Conservation (phyloP, 2,113 vertebrate species). For the Eira barbara region DNA sequence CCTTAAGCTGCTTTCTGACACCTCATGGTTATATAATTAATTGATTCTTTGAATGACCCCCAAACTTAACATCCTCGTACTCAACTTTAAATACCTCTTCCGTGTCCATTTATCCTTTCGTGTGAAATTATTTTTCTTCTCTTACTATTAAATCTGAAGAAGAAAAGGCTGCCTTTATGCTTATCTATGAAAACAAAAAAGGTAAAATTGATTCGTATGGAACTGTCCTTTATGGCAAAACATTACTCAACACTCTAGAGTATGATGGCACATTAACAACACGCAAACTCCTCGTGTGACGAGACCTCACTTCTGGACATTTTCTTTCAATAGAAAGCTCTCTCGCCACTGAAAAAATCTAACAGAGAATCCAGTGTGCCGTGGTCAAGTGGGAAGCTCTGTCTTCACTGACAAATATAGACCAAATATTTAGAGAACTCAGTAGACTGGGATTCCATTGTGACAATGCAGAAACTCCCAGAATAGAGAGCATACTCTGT, state of each 20-base stretch:
- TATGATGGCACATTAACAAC: background rate
- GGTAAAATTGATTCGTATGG: background rate
- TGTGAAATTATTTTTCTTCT: background rate
- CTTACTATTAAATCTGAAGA: background rate
- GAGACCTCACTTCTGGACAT: background rate
- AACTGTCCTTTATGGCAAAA: background rate
- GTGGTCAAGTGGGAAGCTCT: background rate
- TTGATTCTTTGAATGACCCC: background rate
- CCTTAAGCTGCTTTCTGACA: background rate
- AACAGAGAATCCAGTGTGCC: background rate
- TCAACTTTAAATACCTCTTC: background rate
- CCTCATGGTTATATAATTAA: background rate
- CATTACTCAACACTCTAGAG: background rate
- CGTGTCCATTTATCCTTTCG: background rate
- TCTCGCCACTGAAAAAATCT: background rate
- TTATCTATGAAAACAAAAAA: slow-evolving; percentile 13
- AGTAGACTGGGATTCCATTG: background rate
- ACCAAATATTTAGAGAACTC: background rate
- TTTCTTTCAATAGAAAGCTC: background rate
- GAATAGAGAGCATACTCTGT: background rate
- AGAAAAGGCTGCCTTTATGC: background rate
- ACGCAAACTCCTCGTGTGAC: background rate
- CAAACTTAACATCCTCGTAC: background rate
- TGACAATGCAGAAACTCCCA: background rate
- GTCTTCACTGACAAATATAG: background rate